Base-by-base conservation (phyloP, 2,888 invertebrate species). In the Acrobasis consociella region DNA sequence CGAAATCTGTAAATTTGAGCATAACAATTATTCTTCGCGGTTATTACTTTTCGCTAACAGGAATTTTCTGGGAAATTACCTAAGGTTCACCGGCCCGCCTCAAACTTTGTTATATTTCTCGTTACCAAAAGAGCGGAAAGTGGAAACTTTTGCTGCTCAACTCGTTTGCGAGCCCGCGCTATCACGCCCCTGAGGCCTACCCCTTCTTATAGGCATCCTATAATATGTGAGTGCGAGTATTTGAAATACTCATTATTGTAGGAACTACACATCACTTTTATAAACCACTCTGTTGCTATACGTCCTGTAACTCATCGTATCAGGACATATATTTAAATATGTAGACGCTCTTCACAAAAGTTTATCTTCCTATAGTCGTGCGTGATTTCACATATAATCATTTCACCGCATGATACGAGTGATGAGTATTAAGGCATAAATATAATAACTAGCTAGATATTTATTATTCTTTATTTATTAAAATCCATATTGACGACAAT, bases 171-270 rank as follows among this genome's bases (percentile, higher is more conserved):
- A 74, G 80, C 72, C 69, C 68, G 72, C 68, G 75, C 74, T 82
- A 87, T 82, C 76, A 79, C 80, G 72, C 87, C 87, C 86, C 67
- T 67, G 87, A 85, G 87, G 79, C 80, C 82, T 79, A 80, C 79
- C 81, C 82, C 78, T 76, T 76, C 79, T 78, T 78, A 62, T 55
- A 62, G 62, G 72, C 70, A 71, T 67, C 73, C 73, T 75, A 56
- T 64, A 50, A 51, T 31, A 52, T 52, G 52, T 49, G 16, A 15
- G 15, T 61, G 67, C 67, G 70, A 74, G 63, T 72, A 71, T 70
- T 71, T 22, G 11, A 31, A 52, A 52, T 42, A 58, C 58, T 58
- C 11, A 13, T 15, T 58, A 46, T 58, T 46, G 52, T n/a, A n/a
- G 46, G 42, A 42, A 13, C 46, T 58, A 42, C 42, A 15, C 31